These are phyloP conservation scores for Novumbra hubbsi DNA, from an alignment of 2,797 vertebrate species.

Conservation along the genomic window DNA sequence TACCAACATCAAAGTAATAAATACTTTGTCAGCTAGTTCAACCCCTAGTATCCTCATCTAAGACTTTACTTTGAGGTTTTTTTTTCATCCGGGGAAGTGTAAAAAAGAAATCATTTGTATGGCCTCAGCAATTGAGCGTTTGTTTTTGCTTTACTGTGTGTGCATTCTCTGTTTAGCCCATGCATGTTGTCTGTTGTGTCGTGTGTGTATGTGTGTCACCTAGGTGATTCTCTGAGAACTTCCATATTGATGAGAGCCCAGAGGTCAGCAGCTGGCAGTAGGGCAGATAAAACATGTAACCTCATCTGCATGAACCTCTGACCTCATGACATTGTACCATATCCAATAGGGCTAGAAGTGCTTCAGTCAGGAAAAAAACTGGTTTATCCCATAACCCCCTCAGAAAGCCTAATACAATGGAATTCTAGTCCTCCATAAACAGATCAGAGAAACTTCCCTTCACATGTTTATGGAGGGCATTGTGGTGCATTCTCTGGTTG, in stretches of 20 bases:
- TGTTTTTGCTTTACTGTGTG: not conserved
- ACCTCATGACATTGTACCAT: not conserved
- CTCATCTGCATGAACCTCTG: slow-evolving; percentile 56
- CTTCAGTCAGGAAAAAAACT: not conserved
- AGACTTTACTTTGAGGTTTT: too few species aligned
- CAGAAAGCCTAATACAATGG: not conserved
- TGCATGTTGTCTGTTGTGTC: not conserved
- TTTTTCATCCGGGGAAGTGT: too few species aligned
- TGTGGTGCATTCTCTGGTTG: too few species aligned
- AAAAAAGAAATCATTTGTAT: too few species aligned
- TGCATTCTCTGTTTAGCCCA: slow-evolving; percentile 2
- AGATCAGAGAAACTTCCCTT: not conserved
- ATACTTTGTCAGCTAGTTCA: too few species aligned
- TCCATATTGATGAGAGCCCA: slow-evolving; percentile 65
- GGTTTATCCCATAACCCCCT: too few species aligned
- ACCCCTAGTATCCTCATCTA: too few species aligned
- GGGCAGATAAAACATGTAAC: slow-evolving; percentile 63
- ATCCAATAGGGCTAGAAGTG: not conserved
- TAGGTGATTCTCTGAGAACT: slow-evolving; percentile 65
- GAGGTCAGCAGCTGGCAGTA: slow-evolving; percentile 60
- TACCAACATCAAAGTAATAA: too few species aligned
- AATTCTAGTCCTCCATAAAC: not conserved
- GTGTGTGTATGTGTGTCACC: slow-evolving; percentile 20
- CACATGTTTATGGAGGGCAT: too few species aligned
- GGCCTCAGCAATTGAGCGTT: not conserved